phyloP scores from a whole-genome alignment of 2,113 vertebrate species.

The Mormyrus iriodes region DNA sequence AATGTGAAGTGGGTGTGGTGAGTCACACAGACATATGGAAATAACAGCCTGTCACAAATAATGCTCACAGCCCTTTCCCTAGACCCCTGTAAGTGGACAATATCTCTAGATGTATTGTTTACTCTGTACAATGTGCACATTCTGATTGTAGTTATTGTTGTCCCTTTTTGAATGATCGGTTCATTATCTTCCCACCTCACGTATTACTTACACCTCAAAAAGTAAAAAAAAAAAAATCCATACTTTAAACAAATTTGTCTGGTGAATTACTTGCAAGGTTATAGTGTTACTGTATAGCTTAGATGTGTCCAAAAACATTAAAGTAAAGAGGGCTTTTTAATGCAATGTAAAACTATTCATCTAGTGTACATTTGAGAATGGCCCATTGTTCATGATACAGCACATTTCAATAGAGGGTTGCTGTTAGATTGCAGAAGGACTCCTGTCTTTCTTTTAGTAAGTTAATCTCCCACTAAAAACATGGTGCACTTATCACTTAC shows the following conservation, averaged over 20 bases:
- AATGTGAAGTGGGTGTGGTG: not conserved
- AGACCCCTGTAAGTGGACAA: not conserved
- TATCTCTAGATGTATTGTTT: not conserved
- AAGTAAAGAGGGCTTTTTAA: not conserved
- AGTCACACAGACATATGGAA: not conserved
- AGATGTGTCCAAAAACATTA: not conserved
- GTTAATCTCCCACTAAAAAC: conserved; percentile 28
- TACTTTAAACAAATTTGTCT: not conserved
- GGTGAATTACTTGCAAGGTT: not conserved
- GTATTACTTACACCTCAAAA: not conserved
- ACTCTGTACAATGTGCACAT: not conserved
- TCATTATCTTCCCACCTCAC: not conserved
- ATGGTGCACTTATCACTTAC: conserved; percentile 38
- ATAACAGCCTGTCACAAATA: not conserved
- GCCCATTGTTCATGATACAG: not conserved
- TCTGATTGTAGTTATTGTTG: not conserved
- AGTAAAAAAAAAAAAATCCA: not conserved
- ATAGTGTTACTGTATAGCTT: not conserved
- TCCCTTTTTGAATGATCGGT: not conserved
- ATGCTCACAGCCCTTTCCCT: not conserved
- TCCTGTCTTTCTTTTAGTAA: conserved; percentile 33
- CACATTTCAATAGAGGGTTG: not conserved
- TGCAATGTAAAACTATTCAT: not conserved
- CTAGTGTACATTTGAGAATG: not conserved
- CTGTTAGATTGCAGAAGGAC: conserved; percentile 20